These are phyloP conservation scores for Spongilla lacustris DNA, from an alignment of 37 sponge, comb jelly and placozoan genomes.

Conservation along the genomic window DNA sequence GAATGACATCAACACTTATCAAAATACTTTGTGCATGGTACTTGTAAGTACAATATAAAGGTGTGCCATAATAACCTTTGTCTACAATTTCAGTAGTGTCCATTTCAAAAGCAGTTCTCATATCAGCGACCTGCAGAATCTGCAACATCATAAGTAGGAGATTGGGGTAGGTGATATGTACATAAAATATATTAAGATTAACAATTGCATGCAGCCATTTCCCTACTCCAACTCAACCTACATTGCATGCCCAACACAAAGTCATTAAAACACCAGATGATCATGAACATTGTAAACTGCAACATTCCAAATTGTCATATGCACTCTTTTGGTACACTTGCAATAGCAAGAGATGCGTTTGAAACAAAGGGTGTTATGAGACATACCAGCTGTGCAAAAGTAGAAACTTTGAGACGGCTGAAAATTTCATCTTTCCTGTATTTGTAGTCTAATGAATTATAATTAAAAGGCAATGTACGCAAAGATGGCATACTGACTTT, in stretches of 20 bases:
- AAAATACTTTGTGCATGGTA: too few species aligned
- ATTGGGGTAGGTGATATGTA: too few species aligned
- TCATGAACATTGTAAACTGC: too few species aligned
- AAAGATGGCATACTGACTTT: constrained; percentile 57
- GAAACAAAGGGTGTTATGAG: too few species aligned
- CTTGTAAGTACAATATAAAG: too few species aligned
- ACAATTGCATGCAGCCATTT: too few species aligned
- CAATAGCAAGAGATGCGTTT: too few species aligned
- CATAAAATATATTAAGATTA: too few species aligned
- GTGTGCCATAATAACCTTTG: not conserved
- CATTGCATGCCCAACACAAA: too few species aligned
- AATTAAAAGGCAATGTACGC: not conserved
- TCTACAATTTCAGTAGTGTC: not conserved
- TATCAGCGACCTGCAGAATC: constrained; percentile 16
- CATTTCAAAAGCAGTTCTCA: not conserved
- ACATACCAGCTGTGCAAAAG: constrained; percentile 95
- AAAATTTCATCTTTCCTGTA: constrained; percentile 96
- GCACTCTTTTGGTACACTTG: too few species aligned
- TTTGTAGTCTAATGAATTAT: constrained; percentile 73
- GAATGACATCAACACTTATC: not conserved
- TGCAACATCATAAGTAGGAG: not conserved
- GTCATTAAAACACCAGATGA: too few species aligned
- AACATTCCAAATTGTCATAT: not conserved
- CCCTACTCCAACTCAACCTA: too few species aligned
- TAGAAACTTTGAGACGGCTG: constrained; percentile 89